Evolutionary conservation across 2,888 invertebrate genomes (phyloP), one percentile per base, ranked within the genome.

Genomic region (Adelphocoris suturalis): DNA sequence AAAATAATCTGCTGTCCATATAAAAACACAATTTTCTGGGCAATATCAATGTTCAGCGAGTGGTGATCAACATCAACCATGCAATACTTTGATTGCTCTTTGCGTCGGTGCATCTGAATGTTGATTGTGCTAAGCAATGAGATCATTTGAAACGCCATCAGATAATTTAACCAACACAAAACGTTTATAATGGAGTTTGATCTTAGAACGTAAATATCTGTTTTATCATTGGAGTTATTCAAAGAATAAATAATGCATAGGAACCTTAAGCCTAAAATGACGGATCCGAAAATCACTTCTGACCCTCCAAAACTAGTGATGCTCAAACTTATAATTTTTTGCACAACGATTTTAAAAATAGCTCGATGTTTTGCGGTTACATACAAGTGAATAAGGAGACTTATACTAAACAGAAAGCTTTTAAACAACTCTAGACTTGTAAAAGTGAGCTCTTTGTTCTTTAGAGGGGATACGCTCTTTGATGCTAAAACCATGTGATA

Each of bases 121-220:
- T 52, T 27, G 23, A 88, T 23, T 11, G 78, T 16, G n/a, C n/a
- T 48, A 0, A 88, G 4, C 55, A 88, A 19, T 13, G 88, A 55
- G 52, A 88, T 88, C 55, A 88, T 76, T 52, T 88, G 88, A 46
- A 88, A 88, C 1, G 52, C 13, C n/a, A 88, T n/a, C 78, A 88
- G 55, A 37, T 78, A 88, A 28, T 88, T 88, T 13, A 88, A 28
- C 88, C 88, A 88, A 80, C 37, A 52, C 14, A 78, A 12, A 13
- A 68, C 19, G 80, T 88, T 88, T 16, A 88, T 52, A 0, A 88
- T 13, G 9, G 52, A 23, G 55, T 88, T 88, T 16, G 88, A 78
- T 23, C 88, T 76, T 16, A 88, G 16, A 5, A 88, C 88, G 19
- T 88, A 88, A 9, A 76, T 37, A 14, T 88, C 88, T 16, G 16